phyloP scores from a whole-genome alignment of 1,140 invertebrate species.

The Drosophila ercepeae region DNA sequence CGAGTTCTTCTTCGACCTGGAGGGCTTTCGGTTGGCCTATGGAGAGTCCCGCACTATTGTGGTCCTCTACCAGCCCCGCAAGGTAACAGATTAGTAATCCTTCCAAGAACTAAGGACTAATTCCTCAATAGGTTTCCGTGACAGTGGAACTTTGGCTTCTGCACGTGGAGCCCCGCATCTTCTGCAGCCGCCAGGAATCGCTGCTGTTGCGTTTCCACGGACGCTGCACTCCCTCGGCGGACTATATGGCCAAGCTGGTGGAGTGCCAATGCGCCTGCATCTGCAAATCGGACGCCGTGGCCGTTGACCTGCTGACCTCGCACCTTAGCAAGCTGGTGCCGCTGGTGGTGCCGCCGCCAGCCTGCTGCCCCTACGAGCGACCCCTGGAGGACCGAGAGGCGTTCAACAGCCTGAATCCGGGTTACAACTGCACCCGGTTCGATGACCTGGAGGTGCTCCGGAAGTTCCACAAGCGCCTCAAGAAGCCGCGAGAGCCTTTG shows the following conservation, averaged over 20 bases:
- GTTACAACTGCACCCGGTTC: constrained; percentile 64
- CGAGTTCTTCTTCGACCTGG: constrained; percentile 64
- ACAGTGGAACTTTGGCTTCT: constrained; percentile 64
- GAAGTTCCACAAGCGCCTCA: constrained; percentile 40
- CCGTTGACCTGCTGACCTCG: constrained; percentile 26
- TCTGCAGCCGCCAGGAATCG: constrained; percentile 54
- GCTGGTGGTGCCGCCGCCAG: constrained; percentile 30
- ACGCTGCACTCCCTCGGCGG: constrained; percentile 49
- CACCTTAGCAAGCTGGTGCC: constrained; percentile 47
- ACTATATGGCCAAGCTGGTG: constrained; percentile 53
- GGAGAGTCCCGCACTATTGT: constrained; percentile 38
- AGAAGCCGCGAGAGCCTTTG: constrained; percentile 49
- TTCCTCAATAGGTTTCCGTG: constrained; percentile 56
- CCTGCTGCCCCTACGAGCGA: constrained; percentile 69
- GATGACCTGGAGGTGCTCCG: constrained; percentile 69
- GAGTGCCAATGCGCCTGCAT: constrained; percentile 33
- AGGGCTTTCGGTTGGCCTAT: constrained; percentile 47
- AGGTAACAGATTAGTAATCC: constrained; percentile 23
- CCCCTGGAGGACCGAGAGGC: constrained; percentile 59
- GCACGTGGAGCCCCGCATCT: constrained; percentile 56
- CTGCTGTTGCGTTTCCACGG: constrained; percentile 58
- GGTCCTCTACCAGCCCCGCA: constrained; percentile 69
- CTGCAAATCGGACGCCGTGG: constrained; percentile 39
- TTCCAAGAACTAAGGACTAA: background rate
- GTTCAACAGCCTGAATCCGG: constrained; percentile 63